Conservation (phyloP, 2,888 invertebrate species). For the Scaeva pyrastri region DNA sequence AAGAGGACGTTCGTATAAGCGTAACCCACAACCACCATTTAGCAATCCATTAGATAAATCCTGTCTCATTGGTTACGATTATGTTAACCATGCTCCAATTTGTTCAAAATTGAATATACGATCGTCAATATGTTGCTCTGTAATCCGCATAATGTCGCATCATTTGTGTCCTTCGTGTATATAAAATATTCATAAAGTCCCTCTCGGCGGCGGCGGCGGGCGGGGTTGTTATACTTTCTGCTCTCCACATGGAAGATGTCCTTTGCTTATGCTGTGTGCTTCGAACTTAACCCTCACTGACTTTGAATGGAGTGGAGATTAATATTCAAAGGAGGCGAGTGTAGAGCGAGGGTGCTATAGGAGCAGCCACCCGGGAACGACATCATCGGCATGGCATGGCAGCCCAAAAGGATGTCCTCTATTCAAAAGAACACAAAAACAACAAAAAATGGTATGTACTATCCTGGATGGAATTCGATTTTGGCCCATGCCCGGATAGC, state of each 20-base stretch:
- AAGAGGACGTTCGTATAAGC: neutral
- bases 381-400: conserved; percentile 1
- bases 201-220: conserved; percentile 48
- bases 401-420: conserved; percentile 1
- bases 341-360: neutral
- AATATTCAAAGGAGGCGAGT: conserved; percentile 42
- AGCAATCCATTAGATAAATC: conserved; percentile 75
- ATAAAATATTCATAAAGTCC: conserved; percentile 76
- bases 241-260: conserved; percentile 30
- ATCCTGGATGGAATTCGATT: conserved; percentile 37
- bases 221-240: conserved; percentile 3
- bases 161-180: conserved; percentile 75
- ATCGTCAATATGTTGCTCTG: conserved; percentile 75
- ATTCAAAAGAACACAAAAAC: conserved; percentile 27
- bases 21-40: conserved; percentile 57
- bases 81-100: conserved; percentile 76
- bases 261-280: conserved; percentile 28
- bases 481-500: neutral
- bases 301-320: conserved; percentile 58
- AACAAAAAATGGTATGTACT: neutral
- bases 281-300: conserved; percentile 48
- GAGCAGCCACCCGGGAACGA: neutral
- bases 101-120: conserved; percentile 76
- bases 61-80: conserved; percentile 76
- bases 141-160: conserved; percentile 76